These are phyloP conservation scores for Syngnathus typhle DNA, from an alignment of 2,113 vertebrate species.

Conservation along the genomic window DNA sequence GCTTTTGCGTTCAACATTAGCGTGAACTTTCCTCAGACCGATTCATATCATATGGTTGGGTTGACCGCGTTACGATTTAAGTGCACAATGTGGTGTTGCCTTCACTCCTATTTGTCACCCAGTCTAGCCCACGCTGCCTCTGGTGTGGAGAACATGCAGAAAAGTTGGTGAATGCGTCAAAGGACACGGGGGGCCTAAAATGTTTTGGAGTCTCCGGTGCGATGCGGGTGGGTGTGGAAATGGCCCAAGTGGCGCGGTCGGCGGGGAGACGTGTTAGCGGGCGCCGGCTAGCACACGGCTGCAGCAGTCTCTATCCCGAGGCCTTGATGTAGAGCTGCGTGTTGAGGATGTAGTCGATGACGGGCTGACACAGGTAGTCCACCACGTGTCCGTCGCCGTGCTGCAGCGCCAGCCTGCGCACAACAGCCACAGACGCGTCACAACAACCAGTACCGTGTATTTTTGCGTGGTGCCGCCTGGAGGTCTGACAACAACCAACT, in stretches of 20 bases:
- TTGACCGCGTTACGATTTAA: neutral
- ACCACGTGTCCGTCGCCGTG: conserved; percentile 93
- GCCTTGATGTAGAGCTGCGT: conserved; percentile 97
- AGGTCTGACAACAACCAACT: neutral
- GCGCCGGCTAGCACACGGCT: neutral
- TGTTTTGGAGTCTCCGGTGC: too few relatives aligned
- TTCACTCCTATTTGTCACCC: neutral
- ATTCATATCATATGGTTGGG: neutral
- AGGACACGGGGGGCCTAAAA: too few relatives aligned
- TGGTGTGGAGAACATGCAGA: too few relatives aligned
- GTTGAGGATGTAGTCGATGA: conserved; percentile 99
- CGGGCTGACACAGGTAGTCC: conserved; percentile 92
- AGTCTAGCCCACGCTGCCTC: neutral
- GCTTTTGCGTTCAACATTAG: neutral
- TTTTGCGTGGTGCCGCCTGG: too few relatives aligned
- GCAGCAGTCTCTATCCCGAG: conserved; percentile 76
- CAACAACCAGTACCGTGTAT: neutral
- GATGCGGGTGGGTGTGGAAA: too few relatives aligned
- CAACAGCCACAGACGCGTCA: neutral
- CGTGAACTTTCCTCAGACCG: neutral
- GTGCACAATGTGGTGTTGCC: neutral
- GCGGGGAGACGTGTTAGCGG: neutral
- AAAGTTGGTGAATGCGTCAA: too few relatives aligned
- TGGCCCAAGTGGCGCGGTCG: too few relatives aligned
- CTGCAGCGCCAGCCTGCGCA: conserved; percentile 88